A percentile compares a stretch with the other conserved stretches of the same genome.
Conservation (phyloP, 2,888 invertebrate genomes). For the Branchipolynoe longqiensis region DNA sequence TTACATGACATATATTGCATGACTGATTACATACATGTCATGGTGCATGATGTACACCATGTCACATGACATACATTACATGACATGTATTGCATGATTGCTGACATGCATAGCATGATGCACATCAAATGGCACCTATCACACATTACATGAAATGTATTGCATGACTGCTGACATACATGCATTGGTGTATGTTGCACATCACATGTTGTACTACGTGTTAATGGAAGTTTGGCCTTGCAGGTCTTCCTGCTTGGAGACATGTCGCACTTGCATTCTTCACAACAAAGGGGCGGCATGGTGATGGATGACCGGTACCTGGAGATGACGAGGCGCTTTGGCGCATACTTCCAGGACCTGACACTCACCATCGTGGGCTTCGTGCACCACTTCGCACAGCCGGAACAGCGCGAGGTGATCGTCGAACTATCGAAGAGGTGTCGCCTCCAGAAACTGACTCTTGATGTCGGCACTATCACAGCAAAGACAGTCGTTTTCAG, state of each 20-base stretch:
- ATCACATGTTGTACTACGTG: neutral
- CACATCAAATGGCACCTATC: no score
- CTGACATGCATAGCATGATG: no score
- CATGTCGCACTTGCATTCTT: neutral
- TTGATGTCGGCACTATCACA: conserved; percentile 70
- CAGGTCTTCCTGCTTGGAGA: conserved; percentile 11
- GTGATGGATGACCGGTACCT: conserved; percentile 63
- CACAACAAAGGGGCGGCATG: neutral
- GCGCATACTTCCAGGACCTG: conserved; percentile 73
- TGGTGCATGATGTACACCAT: no score
- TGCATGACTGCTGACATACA: no score
- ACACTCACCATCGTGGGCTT: conserved; percentile 70
- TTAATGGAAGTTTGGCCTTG: neutral
- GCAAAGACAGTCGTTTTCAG: conserved; percentile 58
- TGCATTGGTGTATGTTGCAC: no score
- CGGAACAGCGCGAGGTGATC: conserved; percentile 64
- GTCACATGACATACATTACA: neutral
- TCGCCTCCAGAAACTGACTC: conserved; percentile 72
- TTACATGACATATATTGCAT: no score
- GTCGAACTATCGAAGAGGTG: conserved; percentile 70
- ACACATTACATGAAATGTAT: no score
- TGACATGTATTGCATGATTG: no score
- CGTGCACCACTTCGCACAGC: conserved; percentile 66
- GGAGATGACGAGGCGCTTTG: conserved; percentile 71
- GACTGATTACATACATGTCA: no score